Evolutionary conservation across 2,113 vertebrate species (phyloP), one percentile per base, ranked within the genome.

Genomic region (Triplophysa dalaica): DNA sequence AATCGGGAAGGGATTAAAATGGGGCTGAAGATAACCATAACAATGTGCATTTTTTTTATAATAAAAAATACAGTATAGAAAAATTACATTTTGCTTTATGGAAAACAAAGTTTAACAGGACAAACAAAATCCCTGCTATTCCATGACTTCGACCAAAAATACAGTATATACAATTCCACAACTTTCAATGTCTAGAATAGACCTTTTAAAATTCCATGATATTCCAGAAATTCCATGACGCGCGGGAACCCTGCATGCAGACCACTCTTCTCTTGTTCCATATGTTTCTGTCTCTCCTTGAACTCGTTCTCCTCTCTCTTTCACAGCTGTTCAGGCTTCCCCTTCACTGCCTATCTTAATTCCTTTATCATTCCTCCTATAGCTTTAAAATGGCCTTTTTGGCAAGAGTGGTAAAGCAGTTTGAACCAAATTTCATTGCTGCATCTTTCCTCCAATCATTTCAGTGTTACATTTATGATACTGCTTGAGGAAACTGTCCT

Each of bases 61-160:
- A 24, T 66, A 41, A 33, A 33, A 33, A 33, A 33, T 33, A 33
- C 33, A 33, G 33, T 6, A 33, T 33, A 33, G 4, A 33, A 33
- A 33, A 52, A 81, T 68, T 60, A 21, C 58, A 45, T 48, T 1
- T 26, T 48, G 38, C 67, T 58, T 13, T 17, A 14, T 17, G 33
- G 75, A 22, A 48, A 43, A 76, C 70, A 83, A 78, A 77, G 83
- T 74, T 86, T 81, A 82, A 81, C 83, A 86, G 41, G 56, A 33
- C 33, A 6, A 33, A 33, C 4, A 33, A 33, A 33, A 33, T 33
- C 5, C 33, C 6, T 33, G 33, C 4, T 33, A 33, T 33, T 33
- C 5, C 33, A 33, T 33, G 33, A 33, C 33, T 33, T 33, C 6
- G 33, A 33, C 33, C 24, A 6, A 33, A 33, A 33, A 33, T 33